Evolutionary conservation across 2,113 vertebrate species (phyloP).

Genomic region (Strix aluco): DNA sequence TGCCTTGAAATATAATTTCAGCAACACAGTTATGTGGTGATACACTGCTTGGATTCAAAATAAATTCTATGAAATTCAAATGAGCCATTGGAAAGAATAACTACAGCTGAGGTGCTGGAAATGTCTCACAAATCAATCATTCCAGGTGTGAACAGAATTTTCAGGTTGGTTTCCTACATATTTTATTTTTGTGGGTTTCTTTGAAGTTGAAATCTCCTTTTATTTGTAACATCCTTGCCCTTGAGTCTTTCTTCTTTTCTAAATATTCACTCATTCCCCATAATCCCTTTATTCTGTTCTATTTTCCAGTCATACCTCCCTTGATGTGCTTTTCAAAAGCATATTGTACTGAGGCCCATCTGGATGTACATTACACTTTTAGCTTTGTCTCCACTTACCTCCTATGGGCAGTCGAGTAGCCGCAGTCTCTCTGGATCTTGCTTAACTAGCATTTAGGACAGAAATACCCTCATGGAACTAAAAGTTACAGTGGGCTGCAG

Average conservation of each 20-base stretch:
- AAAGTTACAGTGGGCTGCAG: background rate
- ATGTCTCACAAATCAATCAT: constrained; percentile 62
- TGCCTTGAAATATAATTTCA: background rate
- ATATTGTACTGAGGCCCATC: background rate
- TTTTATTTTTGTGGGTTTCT: constrained; percentile 40
- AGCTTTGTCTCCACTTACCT: background rate
- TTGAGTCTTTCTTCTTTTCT: constrained; percentile 36
- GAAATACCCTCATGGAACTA: background rate
- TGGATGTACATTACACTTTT: background rate
- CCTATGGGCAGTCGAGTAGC: fast-evolving
- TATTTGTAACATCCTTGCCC: constrained; percentile 2
- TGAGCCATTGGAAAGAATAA: constrained; percentile 10
- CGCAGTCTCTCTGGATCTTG: background rate
- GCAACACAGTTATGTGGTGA: background rate
- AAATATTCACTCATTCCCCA: constrained; percentile 14
- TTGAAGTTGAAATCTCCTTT: constrained; percentile 53
- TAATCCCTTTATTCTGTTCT: constrained; percentile 29
- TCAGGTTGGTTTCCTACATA: constrained; percentile 44
- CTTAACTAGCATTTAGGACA: background rate
- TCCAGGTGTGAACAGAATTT: constrained; percentile 47
- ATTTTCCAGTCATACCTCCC: constrained; percentile 5
- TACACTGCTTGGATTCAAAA: constrained; percentile 3
- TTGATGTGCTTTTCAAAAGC: background rate
- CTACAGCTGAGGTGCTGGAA: background rate
- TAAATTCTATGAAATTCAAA: constrained; percentile 44